Conservation (phyloP, 2,113 vertebrate genomes). For the Aldabrachelys gigantea region DNA sequence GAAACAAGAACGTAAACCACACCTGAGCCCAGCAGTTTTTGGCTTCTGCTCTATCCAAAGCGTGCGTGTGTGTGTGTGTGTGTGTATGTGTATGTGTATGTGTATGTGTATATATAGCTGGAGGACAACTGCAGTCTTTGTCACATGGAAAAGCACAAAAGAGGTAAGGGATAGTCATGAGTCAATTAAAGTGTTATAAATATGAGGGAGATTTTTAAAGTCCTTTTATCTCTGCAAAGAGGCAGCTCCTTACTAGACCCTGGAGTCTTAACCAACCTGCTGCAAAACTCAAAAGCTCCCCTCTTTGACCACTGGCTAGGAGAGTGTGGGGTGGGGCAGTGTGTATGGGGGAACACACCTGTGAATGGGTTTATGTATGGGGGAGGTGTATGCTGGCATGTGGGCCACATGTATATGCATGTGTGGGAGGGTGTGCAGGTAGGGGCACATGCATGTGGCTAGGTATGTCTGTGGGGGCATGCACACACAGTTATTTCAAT, state of each 20-base stretch:
- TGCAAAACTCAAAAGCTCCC: background rate
- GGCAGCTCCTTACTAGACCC: background rate
- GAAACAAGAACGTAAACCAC: background rate
- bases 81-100: no score
- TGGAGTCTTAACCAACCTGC: background rate
- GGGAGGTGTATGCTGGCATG: no score
- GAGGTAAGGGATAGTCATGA: background rate
- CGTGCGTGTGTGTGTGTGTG: rapidly evolving
- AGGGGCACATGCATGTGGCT: background rate
- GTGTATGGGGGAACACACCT: background rate
- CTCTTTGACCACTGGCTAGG: background rate
- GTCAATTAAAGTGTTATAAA: background rate
- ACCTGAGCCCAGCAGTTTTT: background rate
- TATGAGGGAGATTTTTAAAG: background rate
- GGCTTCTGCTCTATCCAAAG: background rate
- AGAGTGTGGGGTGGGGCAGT: background rate
- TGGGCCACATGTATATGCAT: no score
- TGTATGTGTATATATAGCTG: background rate
- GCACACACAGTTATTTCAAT: background rate
- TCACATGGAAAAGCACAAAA: background rate
- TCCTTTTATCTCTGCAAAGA: background rate
- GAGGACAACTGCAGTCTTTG: background rate
- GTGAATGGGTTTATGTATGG: no score
- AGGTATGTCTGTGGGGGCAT: background rate
- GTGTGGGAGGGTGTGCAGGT: no score